A percentile compares a stretch with the other conserved stretches of the same genome.
phyloP scores from a whole-genome alignment of 2,888 invertebrate genomes.

The Machimus rusticus region DNA sequence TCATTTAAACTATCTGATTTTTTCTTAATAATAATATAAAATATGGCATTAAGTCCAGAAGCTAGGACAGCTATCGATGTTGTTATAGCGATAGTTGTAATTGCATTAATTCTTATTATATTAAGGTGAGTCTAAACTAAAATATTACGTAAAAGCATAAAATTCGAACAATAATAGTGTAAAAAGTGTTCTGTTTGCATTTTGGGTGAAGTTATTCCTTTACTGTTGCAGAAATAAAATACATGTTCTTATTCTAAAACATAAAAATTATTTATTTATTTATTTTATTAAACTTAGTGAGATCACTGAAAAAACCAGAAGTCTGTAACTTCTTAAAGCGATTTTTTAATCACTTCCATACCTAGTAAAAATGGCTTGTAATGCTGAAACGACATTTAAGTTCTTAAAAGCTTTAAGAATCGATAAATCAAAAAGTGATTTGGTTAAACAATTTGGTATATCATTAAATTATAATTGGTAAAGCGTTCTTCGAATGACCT shows the following conservation, averaged over 20 bases:
- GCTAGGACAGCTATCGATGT: not conserved
- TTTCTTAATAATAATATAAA: not conserved
- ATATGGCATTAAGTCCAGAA: not conserved
- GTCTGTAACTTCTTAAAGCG: not conserved
- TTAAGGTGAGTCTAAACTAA: not conserved
- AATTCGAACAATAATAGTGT: not conserved
- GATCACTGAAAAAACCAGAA: not conserved
- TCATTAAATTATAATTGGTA: not conserved
- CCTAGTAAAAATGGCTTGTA: not conserved
- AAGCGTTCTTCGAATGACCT: not conserved
- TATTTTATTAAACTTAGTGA: not conserved
- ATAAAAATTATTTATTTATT: not conserved
- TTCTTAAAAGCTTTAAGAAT: not conserved
- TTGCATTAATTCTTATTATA: not conserved
- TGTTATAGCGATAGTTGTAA: not conserved
- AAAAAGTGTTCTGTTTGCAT: not conserved
- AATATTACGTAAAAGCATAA: not conserved
- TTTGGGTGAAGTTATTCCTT: not conserved
- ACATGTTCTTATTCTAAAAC: not conserved
- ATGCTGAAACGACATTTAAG: not conserved
- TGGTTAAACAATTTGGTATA: too few relatives aligned
- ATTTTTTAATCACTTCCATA: not conserved
- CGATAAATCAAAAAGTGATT: not conserved
- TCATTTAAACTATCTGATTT: not conserved
- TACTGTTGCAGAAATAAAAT: not conserved